Percentiles rank a stretch among this genome's conserved stretches.
These are phyloP conservation scores for Therioaphis trifolii DNA, from an alignment of 2,888 invertebrate genomes.

Conservation along the genomic window DNA sequence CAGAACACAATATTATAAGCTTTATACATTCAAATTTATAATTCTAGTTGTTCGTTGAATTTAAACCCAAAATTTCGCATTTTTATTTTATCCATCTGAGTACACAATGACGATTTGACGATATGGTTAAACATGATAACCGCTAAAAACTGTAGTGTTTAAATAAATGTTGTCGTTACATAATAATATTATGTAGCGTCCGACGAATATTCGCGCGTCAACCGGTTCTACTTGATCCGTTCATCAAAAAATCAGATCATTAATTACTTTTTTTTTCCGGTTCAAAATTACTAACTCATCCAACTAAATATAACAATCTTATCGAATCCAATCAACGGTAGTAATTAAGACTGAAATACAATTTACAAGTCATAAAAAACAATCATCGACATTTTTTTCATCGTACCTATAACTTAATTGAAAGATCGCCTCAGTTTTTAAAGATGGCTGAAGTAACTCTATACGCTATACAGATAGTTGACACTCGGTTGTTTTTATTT, in stretches of 20 bases:
- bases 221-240: slow-evolving; percentile 25
- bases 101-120: not conserved
- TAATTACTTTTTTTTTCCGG: slow-evolving; percentile 26
- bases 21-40: too few relatives aligned
- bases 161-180: not conserved
- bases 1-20: too few relatives aligned
- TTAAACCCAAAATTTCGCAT: too few relatives aligned
- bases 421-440: too few relatives aligned
- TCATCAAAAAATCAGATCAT: slow-evolving; percentile 21
- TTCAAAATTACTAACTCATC: slow-evolving; percentile 5
- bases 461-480: too few relatives aligned
- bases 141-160: slow-evolving; percentile 12
- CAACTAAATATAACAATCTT: slow-evolving; percentile 24
- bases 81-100: not conserved
- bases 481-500: too few relatives aligned
- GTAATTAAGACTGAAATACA: slow-evolving; percentile 33
- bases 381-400: slow-evolving; percentile 5
- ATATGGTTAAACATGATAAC: too few relatives aligned
- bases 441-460: too few relatives aligned
- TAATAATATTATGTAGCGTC: slow-evolving; percentile 24
- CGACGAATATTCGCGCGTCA: slow-evolving; percentile 14
- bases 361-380: slow-evolving; percentile 16
- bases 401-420: too few relatives aligned
- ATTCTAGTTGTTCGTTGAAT: too few relatives aligned
- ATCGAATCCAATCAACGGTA: not conserved